Evolutionary conservation across 2,888 invertebrate genomes (phyloP).

Genomic region (Schizaphis graminum): DNA sequence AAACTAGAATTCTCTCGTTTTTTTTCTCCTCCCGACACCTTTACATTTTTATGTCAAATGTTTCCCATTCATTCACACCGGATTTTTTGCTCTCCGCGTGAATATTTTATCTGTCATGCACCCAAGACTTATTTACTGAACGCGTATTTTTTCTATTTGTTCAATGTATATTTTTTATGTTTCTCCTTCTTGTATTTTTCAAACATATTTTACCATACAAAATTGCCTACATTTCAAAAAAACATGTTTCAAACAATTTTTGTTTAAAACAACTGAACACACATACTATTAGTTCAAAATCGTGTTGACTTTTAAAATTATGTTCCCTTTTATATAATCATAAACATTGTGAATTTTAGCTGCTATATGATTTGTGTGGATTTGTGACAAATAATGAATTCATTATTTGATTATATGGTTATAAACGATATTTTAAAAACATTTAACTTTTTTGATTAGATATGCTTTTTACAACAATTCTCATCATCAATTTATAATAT

Average conservation of each 20-base stretch:
- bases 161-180: constrained; percentile 11
- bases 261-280: background rate
- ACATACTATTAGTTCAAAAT: background rate
- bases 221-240: background rate
- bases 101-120: constrained; percentile 64
- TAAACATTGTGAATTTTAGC: background rate
- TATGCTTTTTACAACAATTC: background rate
- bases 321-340: background rate
- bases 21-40: background rate
- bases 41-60: constrained; percentile 58
- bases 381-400: too few species aligned
- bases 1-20: constrained; percentile 50
- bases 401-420: background rate
- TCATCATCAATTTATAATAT: background rate
- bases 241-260: background rate
- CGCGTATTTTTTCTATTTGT: constrained; percentile 46
- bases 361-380: background rate
- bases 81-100: constrained; percentile 29
- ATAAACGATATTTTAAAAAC: background rate
- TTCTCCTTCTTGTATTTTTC: background rate
- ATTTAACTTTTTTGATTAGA: background rate
- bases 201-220: constrained; percentile 11
- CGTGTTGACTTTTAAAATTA: background rate
- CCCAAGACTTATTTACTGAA: constrained; percentile 56
- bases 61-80: constrained; percentile 44